These are phyloP conservation scores for Stichodactyla mertensii DNA, from an alignment of 64 coral and sea anemone genomes.

Conservation along the genomic window DNA sequence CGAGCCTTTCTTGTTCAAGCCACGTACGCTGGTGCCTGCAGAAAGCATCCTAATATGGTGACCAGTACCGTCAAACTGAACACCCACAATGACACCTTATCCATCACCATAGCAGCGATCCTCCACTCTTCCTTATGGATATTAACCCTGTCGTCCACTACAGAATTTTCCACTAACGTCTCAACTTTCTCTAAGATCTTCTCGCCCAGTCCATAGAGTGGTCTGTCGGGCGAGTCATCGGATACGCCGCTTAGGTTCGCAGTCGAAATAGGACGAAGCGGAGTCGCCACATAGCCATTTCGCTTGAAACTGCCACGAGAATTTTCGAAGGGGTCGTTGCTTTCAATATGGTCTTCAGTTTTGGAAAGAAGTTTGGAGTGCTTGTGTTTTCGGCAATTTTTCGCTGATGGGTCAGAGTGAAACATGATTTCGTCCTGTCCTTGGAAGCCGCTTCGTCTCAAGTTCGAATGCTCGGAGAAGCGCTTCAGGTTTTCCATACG, in stretches of 20 bases:
- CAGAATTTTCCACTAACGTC: slow-evolving; percentile 78
- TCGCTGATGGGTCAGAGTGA: not conserved
- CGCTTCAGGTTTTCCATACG: slow-evolving; percentile 85
- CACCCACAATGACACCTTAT: slow-evolving; percentile 87
- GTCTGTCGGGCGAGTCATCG: not conserved
- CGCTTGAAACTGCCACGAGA: not conserved
- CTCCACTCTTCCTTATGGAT: slow-evolving; percentile 92
- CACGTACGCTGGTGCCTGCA: slow-evolving; percentile 90
- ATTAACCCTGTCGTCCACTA: slow-evolving; percentile 73
- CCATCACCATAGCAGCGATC: slow-evolving; percentile 96
- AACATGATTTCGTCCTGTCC: slow-evolving; percentile 6
- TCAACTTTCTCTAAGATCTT: slow-evolving; percentile 66
- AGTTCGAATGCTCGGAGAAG: slow-evolving; percentile 61
- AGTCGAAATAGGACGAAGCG: not conserved
- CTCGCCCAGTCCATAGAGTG: slow-evolving; percentile 52
- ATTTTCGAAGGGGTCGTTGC: not conserved
- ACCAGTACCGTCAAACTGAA: slow-evolving; percentile 65
- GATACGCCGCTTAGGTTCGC: not conserved
- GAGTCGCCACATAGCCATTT: not conserved
- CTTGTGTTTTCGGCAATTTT: not conserved
- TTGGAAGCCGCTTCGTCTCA: slow-evolving; percentile 2
- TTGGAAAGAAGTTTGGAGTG: not conserved
- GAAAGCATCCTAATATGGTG: slow-evolving; percentile 65
- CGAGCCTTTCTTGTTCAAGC: slow-evolving; percentile 8
- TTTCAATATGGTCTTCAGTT: not conserved